Evolutionary conservation across 2,888 invertebrate genomes (phyloP), one percentile per base, ranked within the genome.

Genomic region (Argyresthia albistria): DNA sequence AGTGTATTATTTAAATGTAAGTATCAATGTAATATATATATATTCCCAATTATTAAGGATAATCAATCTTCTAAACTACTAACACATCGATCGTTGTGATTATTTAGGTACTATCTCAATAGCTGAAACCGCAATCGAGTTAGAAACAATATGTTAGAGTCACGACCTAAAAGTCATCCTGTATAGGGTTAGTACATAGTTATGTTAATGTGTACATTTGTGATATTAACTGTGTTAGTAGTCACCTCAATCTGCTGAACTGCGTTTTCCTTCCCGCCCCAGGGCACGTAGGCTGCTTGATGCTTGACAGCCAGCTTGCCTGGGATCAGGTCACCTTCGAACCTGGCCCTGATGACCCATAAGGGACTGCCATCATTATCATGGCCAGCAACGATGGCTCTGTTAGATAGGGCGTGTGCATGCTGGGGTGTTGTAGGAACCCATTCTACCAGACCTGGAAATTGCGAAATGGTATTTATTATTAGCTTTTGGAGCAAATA

Each of bases 241-340:
- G 58, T 53, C 52, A 82, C 86, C 77, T 87, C 86, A 64, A 84
- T 69, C 51, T 69, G 69, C 10, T 66, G 63, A 0, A 81, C 77
- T 47, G 59, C 35, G 53, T 79, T 71, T 60, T 88, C 88, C 1
- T 69, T 67, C 3, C 82, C 80, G 39, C 77, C 79, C 80, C 83
- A 86, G 0, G 84, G 61, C 0, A 87, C 73, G 55, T 80, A 88
- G 0, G 88, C 88, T 6, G 69, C 55, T 9, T 63, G 66, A 53
- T 86, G 87, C 56, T 83, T 81, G 16, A 76, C 58, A 1, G 86
- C 77, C 36, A 87, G 62, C 58, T 88, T 88, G 8, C 88, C 88
- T 1, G 87, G 87, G 9, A 88, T 71, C 12, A 87, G 48, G 53
- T 87, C 86, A 1, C 79, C 78, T 56, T 84, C 68, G 50, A 67